Base-by-base conservation (phyloP, 2,113 vertebrate species). In the Polypterus bichir region DNA sequence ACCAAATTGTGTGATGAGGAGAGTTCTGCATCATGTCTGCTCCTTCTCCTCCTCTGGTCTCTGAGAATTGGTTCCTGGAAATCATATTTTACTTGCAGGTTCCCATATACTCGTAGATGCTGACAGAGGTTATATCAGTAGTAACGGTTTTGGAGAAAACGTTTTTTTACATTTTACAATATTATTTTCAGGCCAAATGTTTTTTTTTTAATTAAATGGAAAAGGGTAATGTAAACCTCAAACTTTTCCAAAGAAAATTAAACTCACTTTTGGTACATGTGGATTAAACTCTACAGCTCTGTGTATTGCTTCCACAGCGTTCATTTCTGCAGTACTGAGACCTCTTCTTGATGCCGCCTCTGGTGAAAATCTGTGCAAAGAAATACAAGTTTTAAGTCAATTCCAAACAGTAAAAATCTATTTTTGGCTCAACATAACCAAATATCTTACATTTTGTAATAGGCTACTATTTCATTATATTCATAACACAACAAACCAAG, bases 261-360 rank as follows among this genome's bases (percentile, higher is more conserved):
- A 65, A 84, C 92, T 90, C 75, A 98, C 95, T 90, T 98, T 97
- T 71, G 95, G 94, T 70, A 98, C 95, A 10, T 98, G 95, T 71
- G 95, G 95, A 78, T 98, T 98, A 78, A 98, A 98, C 81, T 98
- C 95, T 80, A 98, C 95, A 9, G 95, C 95, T 91, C 95, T 94
- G 76, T 98, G 95, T 77, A 98, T 98, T 79, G 95, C 94, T 85
- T 98, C 95, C 66, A 98, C 95, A 65, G 95, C 95, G 61, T 98
- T 98, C 95, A 98, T 98, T 82, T 98, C 94, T 71, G 95, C 95
- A 67, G 95, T 97, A 75, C 94, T 97, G 78, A 98, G 82, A 49
- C 95, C 95, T 76, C 95, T 81, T 56, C 94, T 87, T 59, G 95
- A 98, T 4, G 95, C 95, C 56, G 94, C 94, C 74, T 98, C 94